A percentile compares a stretch with the other conserved stretches of the same genome.
These are phyloP conservation scores for Aphelinus atriplicis DNA, from an alignment of 1,140 invertebrate genomes.

Conservation along the genomic window DNA sequence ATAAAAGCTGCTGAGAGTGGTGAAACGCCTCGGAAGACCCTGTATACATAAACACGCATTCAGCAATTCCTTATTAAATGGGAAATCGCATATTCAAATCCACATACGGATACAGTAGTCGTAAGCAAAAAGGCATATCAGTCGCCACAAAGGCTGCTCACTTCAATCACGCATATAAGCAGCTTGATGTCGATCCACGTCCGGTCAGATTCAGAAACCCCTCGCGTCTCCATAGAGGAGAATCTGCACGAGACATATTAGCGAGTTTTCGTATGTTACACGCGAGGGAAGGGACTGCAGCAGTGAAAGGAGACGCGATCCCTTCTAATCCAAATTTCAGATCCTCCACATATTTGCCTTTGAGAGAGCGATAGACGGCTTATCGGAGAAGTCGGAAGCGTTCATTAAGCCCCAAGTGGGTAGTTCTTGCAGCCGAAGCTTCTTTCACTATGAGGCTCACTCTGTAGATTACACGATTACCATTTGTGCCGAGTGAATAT, in stretches of 20 bases:
- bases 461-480: no score
- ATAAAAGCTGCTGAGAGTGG: no score
- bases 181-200: slow-evolving; percentile 33
- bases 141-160: not conserved
- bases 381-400: slow-evolving; percentile 1
- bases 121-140: slow-evolving; percentile 18
- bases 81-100: no score
- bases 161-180: slow-evolving; percentile 31
- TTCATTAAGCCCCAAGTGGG: slow-evolving; percentile 8
- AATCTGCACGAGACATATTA: slow-evolving; percentile 13
- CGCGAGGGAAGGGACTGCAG: slow-evolving; percentile 9
- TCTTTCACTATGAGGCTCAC: no score
- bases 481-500: no score
- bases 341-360: slow-evolving; percentile 1
- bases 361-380: slow-evolving; percentile 17
- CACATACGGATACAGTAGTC: no score
- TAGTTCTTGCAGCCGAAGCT: not conserved
- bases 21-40: no score
- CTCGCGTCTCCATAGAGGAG: not conserved
- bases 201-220: slow-evolving; percentile 17
- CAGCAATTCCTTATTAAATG: slow-evolving; percentile 39
- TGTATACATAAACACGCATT: no score
- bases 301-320: slow-evolving; percentile 6
- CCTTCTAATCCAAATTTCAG: slow-evolving; percentile 33
- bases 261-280: slow-evolving; percentile 7